Evolutionary conservation across 2,888 invertebrate genomes (phyloP), one percentile per base, ranked within the genome.

Genomic region (Archips xylosteana): DNA sequence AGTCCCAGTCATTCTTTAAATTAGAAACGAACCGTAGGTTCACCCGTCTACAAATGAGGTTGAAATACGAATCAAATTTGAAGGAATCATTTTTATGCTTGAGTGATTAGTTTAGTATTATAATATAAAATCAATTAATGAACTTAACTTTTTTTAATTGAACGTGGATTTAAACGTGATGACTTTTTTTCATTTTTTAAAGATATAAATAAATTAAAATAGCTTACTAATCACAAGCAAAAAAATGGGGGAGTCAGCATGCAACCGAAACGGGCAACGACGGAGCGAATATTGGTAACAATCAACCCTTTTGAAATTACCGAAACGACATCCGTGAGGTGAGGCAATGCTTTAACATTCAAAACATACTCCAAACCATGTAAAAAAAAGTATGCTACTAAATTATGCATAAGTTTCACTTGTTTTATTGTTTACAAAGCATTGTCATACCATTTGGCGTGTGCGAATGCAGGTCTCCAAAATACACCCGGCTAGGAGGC

Each of bases 271-370:
- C 89, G 82, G 81, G 81, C 78, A 81, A 83, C 82, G 83, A 86
- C 85, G 86, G 85, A 87, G 85, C 89, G 85, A 85, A 83, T 85
- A 84, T 88, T 85, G 87, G 87, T 87, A 89, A 89, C 86, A 91
- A 95, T 95, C 95, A 95, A 95, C 95, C 95, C 94, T 95, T 95
- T 95, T 94, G 94, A 94, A 94, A 92, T 87, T 84, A 90, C 87
- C 87, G 87, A 87, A 85, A 86, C 86, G 86, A 89, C 82, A 80
- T 70, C 81, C 86, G 87, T 81, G 80, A 86, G 85, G 74, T 76
- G 83, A 88, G 85, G 84, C 89, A 89, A 87, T 82, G 77, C 77
- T 73, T 63, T 63, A n/a, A 2, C 32, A 34, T 59, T 59, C 9
- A 32, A n/a, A 36, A 60, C 8, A 8, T n/a, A 36, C 49, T 63